Conservation (phyloP, 2,797 vertebrate genomes). For the Orestias chungarensis region DNA sequence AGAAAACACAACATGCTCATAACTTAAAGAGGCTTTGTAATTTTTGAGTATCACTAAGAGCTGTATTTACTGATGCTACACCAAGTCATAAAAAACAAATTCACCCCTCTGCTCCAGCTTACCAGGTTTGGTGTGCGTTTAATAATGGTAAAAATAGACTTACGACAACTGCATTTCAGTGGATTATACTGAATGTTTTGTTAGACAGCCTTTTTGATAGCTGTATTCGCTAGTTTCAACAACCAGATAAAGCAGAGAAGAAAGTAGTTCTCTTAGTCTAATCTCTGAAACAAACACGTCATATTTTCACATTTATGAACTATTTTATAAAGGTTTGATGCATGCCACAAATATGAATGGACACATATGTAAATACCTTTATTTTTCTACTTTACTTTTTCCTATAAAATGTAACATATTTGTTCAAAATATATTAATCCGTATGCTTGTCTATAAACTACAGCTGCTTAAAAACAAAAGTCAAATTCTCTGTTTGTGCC, state of each 20-base stretch:
- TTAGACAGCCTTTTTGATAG: conserved; percentile 69
- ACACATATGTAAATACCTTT: not conserved
- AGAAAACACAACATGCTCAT: not conserved
- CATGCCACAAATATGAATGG: not conserved
- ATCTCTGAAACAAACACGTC: not conserved
- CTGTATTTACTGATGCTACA: conserved; percentile 44
- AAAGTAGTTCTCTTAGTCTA: not conserved
- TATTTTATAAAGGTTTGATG: not conserved
- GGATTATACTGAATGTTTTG: conserved; percentile 88
- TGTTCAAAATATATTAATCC: too few species aligned
- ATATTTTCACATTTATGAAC: not conserved
- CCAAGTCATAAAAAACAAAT: conserved; percentile 28
- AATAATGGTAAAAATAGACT: conserved; percentile 71
- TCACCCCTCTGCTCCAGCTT: conserved; percentile 84
- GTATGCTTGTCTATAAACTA: not conserved
- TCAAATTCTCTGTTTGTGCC: not conserved
- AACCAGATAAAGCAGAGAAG: not conserved
- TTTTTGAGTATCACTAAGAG: conserved; percentile 13
- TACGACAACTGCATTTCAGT: conserved; percentile 72
- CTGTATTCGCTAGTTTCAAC: not conserved
- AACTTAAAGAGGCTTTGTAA: not conserved
- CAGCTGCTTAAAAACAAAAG: not conserved
- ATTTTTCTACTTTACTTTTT: not conserved
- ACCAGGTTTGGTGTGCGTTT: conserved; percentile 76
- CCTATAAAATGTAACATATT: not conserved